These are phyloP conservation scores for Calliphora vicina DNA, from an alignment of 1,140 invertebrate genomes.

Conservation along the genomic window DNA sequence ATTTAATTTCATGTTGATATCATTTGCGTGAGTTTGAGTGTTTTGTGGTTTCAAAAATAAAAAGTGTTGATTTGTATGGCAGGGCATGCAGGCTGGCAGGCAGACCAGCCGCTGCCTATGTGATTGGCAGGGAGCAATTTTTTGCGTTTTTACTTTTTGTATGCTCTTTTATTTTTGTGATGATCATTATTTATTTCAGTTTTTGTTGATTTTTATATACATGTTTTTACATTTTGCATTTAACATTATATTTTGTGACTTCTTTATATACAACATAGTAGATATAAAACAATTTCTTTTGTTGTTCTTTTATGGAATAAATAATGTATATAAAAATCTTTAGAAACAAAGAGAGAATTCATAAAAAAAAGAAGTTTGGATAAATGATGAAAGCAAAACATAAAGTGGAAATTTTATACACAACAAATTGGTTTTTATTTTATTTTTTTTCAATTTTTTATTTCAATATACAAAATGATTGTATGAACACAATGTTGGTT, in stretches of 20 bases:
- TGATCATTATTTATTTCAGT: not conserved
- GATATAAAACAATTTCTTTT: constrained; percentile 21
- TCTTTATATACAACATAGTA: too few species aligned
- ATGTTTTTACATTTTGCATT: not conserved
- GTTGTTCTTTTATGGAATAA: constrained; percentile 2
- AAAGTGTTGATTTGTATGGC: not conserved
- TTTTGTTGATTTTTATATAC: not conserved
- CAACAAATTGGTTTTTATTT: too few species aligned
- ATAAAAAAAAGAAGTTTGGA: constrained; percentile 15
- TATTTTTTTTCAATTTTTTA: too few species aligned
- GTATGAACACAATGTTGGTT: too few species aligned
- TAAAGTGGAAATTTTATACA: not conserved
- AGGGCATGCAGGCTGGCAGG: not conserved
- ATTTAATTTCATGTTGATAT: too few species aligned
- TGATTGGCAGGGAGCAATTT: not conserved
- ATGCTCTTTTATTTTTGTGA: not conserved
- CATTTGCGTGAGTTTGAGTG: not conserved
- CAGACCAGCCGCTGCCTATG: not conserved
- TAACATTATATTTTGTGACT: not conserved
- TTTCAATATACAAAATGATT: not conserved
- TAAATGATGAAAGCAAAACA: constrained; percentile 31
- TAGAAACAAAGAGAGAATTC: not conserved
- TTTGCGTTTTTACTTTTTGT: not conserved
- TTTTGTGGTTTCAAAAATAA: not conserved
- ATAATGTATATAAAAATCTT: not conserved